Conservation (phyloP, 2,797 vertebrate genomes). For the Poeciliopsis paucimaculata region DNA sequence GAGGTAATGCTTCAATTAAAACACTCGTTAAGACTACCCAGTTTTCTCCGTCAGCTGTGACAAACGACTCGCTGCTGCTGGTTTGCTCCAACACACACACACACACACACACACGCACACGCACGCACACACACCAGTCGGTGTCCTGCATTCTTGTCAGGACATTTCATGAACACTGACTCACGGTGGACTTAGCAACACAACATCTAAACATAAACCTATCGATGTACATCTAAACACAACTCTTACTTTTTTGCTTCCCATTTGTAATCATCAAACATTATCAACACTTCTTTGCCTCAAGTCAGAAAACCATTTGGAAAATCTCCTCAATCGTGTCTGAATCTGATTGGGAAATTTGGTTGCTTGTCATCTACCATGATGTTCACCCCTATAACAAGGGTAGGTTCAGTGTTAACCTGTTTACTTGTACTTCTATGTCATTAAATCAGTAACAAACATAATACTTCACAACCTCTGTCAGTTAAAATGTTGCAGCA, state of each 20-base stretch:
- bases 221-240: not conserved
- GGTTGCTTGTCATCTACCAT: not conserved
- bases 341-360: not conserved
- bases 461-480: not conserved
- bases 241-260: not conserved
- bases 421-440: not conserved
- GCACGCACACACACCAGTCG: not conserved
- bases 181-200: not conserved
- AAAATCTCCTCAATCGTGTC: not conserved
- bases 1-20: slow-evolving; percentile 69
- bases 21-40: slow-evolving; percentile 64
- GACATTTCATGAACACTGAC: not conserved
- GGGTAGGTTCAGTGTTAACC: not conserved
- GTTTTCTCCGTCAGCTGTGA: slow-evolving; percentile 58
- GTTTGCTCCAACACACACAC: slow-evolving; percentile 34
- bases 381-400: not conserved
- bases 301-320: not conserved
- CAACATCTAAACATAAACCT: not conserved
- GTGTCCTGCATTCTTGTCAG: not conserved
- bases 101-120: not conserved
- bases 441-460: not conserved
- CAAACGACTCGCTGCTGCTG: slow-evolving; percentile 46
- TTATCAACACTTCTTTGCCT: not conserved
- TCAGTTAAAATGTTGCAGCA: not conserved
- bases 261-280: too few relatives aligned